A percentile compares a stretch with the other conserved stretches of the same genome.
phyloP scores from a whole-genome alignment of 2,113 vertebrate species.

The Lethenteron camtschaticum region DNA sequence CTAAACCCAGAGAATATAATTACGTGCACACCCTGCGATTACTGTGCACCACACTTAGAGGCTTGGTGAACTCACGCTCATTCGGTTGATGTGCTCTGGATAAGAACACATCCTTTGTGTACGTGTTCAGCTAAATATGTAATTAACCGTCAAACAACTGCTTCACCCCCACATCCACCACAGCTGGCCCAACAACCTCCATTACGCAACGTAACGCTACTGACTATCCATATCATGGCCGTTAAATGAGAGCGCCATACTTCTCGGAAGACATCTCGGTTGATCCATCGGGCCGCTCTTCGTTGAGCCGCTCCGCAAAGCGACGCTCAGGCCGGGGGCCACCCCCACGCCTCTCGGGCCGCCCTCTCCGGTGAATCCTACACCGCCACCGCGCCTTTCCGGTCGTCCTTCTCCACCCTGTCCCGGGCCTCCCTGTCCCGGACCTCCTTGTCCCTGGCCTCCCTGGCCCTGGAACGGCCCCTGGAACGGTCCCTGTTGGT shows the following conservation, averaged over 20 bases:
- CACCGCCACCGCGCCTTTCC: slow-evolving; percentile 1
- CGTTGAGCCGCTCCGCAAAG: not conserved
- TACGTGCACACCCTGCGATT: too few relatives aligned
- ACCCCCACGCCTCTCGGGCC: slow-evolving; percentile 3
- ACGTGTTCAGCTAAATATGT: too few relatives aligned
- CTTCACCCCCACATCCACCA: too few relatives aligned
- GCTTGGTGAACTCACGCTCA: too few relatives aligned
- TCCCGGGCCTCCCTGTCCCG: slow-evolving; percentile 17
- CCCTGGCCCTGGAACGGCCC: slow-evolving; percentile 12
- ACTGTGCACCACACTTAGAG: too few relatives aligned
- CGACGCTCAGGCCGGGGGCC: slow-evolving; percentile 1
- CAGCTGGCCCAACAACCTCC: too few relatives aligned
- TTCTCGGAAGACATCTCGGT: not conserved
- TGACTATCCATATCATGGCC: too few relatives aligned
- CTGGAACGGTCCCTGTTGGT: slow-evolving; percentile 30
- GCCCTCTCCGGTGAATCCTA: not conserved
- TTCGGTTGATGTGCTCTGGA: too few relatives aligned
- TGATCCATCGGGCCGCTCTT: not conserved
- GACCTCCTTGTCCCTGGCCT: slow-evolving; percentile 23
- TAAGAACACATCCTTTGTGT: too few relatives aligned
- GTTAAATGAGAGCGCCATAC: not conserved
- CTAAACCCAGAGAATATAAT: too few relatives aligned
- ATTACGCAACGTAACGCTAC: too few relatives aligned
- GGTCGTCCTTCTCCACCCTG: not conserved
- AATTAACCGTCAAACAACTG: too few relatives aligned